phyloP scores from a whole-genome alignment of 2,888 invertebrate species.

The Hedychridium roseum region DNA sequence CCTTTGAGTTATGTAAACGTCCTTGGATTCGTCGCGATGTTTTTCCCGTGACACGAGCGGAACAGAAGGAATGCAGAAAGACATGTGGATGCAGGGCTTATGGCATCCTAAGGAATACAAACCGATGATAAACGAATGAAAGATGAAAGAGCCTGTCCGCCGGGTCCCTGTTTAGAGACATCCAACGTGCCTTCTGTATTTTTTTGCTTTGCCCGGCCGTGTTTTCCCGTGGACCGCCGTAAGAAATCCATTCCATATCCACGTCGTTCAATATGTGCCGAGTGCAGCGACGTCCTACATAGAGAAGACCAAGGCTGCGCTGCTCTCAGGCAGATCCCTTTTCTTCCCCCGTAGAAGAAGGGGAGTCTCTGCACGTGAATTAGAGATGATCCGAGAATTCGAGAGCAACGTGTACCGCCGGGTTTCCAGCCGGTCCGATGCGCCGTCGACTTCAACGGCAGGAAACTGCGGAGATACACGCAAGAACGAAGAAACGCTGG shows the following conservation, averaged over 20 bases:
- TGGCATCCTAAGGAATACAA: too few relatives aligned
- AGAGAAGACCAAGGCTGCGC: conserved; percentile 6
- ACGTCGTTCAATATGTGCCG: conserved; percentile 3
- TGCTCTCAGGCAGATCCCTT: conserved; percentile 11
- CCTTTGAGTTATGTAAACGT: too few relatives aligned
- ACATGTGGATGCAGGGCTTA: too few relatives aligned
- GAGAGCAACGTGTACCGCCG: conserved; percentile 10
- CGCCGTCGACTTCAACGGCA: too few relatives aligned
- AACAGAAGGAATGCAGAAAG: too few relatives aligned
- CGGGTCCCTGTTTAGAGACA: neutral
- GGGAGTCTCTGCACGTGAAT: conserved; percentile 24
- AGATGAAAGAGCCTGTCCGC: neutral
- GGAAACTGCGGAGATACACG: conserved; percentile 1
- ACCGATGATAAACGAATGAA: too few relatives aligned
- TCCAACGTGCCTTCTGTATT: neutral
- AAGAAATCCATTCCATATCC: conserved; percentile 2
- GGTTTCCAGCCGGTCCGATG: conserved; percentile 26
- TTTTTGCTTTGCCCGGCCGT: neutral
- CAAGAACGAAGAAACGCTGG: conserved; percentile 15
- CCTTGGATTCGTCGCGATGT: too few relatives aligned
- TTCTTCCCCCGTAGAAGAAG: conserved; percentile 10
- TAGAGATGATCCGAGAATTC: conserved; percentile 31
- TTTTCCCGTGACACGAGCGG: too few relatives aligned
- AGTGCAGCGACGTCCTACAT: neutral
- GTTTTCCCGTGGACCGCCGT: neutral